Evolutionary conservation across 1,140 invertebrate species (phyloP), one percentile per base, ranked within the genome.

Genomic region (Trichoplusia ni): DNA sequence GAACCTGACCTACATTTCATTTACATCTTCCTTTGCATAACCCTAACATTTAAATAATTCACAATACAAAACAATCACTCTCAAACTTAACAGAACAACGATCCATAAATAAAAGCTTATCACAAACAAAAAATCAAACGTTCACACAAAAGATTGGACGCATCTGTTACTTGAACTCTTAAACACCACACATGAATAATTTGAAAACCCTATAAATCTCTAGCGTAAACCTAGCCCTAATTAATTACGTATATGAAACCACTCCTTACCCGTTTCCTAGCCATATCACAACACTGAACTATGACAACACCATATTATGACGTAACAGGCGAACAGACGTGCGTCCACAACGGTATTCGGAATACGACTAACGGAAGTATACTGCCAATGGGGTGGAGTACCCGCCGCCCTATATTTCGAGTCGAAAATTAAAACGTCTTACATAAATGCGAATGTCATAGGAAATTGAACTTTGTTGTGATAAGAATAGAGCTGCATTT

Each of bases 251-350:
- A n/a, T n/a, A n/a, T 19, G 27, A 54, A 25, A 51, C 31, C 54
- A 62, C 47, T 63, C 69, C 80, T 84, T 83, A 88, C 85, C 85
- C 85, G 73, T 80, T 88, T 88, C 73, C 78, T 88, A 77, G 85
- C 83, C 85, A 88, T 88, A 49, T 59, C 61, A 67, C 49, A 64
- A 67, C 56, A 71, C 65, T 69, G 61, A 40, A 77, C 64, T 64
- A 73, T 51, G 66, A 68, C 47, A 69, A 63, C 69, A 69, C 60
- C 38, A 64, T 64, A 71, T 47, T 27, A 16, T 51, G 31, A 70
- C 53, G 44, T 29, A 0, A 64, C 13, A 40, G 38, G 60, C 81
- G 72, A 0, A 64, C 13, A 40, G 38, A 62, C 81, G 72, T 72
- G 69, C 63, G 66, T 33, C 7, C 63, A 51, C 73, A 46, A 31